These are phyloP conservation scores for Drosophila cyrtoloma DNA, from an alignment of 2,888 invertebrate genomes.

Conservation along the genomic window DNA sequence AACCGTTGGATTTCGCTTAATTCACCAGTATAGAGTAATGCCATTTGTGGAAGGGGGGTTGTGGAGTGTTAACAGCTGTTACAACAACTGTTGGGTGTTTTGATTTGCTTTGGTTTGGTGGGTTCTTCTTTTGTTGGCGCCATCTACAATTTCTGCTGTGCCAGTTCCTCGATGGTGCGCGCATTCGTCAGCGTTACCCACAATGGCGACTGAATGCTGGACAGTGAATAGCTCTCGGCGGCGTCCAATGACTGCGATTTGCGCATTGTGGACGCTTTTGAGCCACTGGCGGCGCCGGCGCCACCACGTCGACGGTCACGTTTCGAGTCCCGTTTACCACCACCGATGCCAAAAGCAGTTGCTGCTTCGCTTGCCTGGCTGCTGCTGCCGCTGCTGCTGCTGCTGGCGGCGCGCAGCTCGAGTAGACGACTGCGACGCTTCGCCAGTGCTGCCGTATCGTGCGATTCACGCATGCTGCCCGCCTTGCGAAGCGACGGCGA, in stretches of 20 bases:
- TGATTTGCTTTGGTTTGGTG: conserved; percentile 16
- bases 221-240: conserved; percentile 76
- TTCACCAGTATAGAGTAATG: background rate
- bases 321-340: conserved; percentile 48
- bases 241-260: conserved; percentile 81
- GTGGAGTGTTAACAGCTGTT: conserved; percentile 27
- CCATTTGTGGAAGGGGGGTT: background rate
- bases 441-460: conserved; percentile 58
- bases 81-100: conserved; percentile 13
- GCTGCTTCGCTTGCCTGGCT: conserved; percentile 47
- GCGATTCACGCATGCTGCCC: conserved; percentile 65
- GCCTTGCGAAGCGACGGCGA: conserved; percentile 68
- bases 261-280: conserved; percentile 56
- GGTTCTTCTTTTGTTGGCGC: background rate
- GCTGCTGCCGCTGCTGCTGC: conserved; percentile 40
- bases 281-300: conserved; percentile 4
- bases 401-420: conserved; percentile 63
- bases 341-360: conserved; percentile 49
- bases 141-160: conserved; percentile 72
- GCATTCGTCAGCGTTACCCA: conserved; percentile 93
- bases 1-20: conserved; percentile 47
- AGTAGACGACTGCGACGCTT: conserved; percentile 71
- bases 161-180: conserved; percentile 86
- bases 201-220: conserved; percentile 90
- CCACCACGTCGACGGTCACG: conserved; percentile 43